Conservation (phyloP, 2,888 invertebrate genomes). For the Elaeidobius kamerunicus region DNA sequence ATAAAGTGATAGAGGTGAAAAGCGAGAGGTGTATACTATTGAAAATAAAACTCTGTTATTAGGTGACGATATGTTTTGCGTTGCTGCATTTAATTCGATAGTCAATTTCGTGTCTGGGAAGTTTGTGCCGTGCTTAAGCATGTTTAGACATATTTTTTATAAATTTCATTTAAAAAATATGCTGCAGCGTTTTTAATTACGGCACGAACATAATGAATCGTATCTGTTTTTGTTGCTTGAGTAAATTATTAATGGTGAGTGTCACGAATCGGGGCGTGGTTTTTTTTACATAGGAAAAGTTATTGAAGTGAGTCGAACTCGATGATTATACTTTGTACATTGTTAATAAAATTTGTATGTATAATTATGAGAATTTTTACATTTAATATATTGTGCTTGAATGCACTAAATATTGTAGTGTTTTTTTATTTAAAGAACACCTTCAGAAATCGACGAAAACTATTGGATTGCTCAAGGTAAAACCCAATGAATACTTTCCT, state of each 20-base stretch:
- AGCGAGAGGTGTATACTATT: conserved; percentile 18
- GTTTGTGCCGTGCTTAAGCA: no score
- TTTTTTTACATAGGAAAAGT: not conserved
- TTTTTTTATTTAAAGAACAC: no score
- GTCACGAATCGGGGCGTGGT: conserved; percentile 2
- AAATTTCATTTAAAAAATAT: no score
- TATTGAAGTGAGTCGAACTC: not conserved
- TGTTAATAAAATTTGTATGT: conserved; percentile 15
- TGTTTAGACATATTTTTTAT: no score
- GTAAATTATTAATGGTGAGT: conserved; percentile 1
- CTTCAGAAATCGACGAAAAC: no score
- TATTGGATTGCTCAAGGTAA: no score
- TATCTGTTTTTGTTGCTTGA: conserved; percentile 1
- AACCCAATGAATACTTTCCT: no score
- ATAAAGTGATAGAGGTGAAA: conserved; percentile 20
- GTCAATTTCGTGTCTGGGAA: not conserved
- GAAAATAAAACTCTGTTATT: conserved; percentile 16
- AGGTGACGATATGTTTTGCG: conserved; percentile 1
- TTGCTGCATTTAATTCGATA: conserved; percentile 20
- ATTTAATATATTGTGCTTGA: conserved; percentile 12
- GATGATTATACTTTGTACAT: conserved; percentile 12
- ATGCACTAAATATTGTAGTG: conserved; percentile 7
- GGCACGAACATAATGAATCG: no score
- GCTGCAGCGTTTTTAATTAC: no score
- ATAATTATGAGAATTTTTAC: conserved; percentile 20